phyloP scores from a whole-genome alignment of 2,888 invertebrate species.

The Caenorhabditis angaria region DNA sequence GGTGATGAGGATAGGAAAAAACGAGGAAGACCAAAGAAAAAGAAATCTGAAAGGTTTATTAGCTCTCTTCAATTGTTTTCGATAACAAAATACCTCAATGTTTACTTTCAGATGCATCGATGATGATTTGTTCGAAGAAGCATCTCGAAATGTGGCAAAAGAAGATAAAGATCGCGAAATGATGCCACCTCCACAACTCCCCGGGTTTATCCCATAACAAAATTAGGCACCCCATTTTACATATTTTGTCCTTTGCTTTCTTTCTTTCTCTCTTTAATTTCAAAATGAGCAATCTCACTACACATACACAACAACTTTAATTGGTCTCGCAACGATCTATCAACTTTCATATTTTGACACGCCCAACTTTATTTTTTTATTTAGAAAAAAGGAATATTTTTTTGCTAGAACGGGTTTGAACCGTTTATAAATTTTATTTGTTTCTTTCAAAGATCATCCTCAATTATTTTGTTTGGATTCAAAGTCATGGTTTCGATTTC shows the following conservation, averaged over 20 bases:
- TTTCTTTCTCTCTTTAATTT: conserved; percentile 7
- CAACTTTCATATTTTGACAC: neutral
- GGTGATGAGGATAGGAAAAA: conserved; percentile 47
- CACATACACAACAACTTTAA: conserved; percentile 10
- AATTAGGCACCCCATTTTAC: conserved; percentile 9
- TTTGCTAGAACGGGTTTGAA: neutral
- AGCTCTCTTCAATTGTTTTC: neutral
- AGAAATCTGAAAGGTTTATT: conserved; percentile 52
- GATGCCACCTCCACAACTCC: conserved; percentile 63
- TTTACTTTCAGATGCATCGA: conserved; percentile 38
- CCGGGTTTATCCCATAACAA: conserved; percentile 33
- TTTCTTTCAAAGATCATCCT: neutral
- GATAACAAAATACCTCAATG: neutral
- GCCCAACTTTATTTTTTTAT: neutral
- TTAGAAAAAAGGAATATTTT: neutral
- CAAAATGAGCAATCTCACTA: conserved; percentile 10
- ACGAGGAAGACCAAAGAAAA: conserved; percentile 58
- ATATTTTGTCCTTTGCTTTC: conserved; percentile 11
- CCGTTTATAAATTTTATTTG: neutral
- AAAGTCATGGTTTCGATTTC: neutral
- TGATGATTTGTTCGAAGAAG: conserved; percentile 49
- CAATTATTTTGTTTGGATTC: neutral
- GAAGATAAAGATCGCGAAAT: conserved; percentile 58
- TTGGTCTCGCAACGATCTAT: conserved; percentile 9
- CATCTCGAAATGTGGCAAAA: conserved; percentile 41